These are phyloP conservation scores for Spinus pinus DNA, from an alignment of 2,797 vertebrate species.

Conservation along the genomic window DNA sequence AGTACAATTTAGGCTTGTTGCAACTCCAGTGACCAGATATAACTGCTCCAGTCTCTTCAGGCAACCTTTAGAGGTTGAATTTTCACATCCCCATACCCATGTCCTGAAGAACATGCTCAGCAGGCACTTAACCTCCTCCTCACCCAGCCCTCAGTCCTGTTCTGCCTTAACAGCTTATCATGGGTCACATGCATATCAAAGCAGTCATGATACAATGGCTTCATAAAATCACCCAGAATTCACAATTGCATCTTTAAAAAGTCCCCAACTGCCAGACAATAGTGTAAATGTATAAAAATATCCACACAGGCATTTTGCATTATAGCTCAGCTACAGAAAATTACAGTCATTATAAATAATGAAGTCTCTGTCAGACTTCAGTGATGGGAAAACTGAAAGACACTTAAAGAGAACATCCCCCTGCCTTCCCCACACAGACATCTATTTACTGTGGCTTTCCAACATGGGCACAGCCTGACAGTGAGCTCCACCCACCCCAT, in stretches of 20 bases:
- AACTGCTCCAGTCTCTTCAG: background rate
- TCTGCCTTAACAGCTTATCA: background rate
- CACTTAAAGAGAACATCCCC: background rate
- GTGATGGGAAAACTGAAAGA: background rate
- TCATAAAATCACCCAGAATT: background rate
- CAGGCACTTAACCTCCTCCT: background rate
- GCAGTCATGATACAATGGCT: background rate
- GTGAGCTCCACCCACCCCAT: fast-evolving
- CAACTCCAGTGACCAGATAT: background rate
- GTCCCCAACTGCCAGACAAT: background rate
- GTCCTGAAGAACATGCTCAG: background rate
- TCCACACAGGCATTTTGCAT: background rate
- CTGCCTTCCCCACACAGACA: background rate
- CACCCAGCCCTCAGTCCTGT: background rate
- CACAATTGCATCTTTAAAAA: background rate
- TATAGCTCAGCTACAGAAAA: background rate
- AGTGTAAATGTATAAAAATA: background rate
- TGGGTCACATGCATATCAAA: background rate
- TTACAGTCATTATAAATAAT: conserved; percentile 6
- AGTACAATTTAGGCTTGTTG: background rate
- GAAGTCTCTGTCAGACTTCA: background rate
- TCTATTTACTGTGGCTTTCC: background rate
- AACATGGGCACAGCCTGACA: background rate
- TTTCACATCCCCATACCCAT: background rate
- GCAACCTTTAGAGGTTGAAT: background rate